Evolutionary conservation across 1,140 invertebrate genomes (phyloP).

Genomic region (Agrypnia vestita): DNA sequence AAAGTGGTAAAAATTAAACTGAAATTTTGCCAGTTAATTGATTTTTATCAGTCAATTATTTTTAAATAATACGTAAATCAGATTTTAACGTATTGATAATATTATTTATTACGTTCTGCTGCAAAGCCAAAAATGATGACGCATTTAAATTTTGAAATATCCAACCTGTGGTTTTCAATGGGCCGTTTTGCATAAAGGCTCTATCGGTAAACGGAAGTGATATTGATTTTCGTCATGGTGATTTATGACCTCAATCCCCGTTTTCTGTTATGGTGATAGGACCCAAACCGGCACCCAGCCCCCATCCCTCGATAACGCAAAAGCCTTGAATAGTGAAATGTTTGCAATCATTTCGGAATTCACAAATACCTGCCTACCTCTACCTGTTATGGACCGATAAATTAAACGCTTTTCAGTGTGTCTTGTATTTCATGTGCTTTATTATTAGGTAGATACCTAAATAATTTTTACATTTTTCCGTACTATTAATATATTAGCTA

Average conservation of each 20-base stretch:
- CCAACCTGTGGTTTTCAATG: conserved; percentile 25
- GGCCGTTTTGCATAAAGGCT: conserved; percentile 53
- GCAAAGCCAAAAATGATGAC: background rate
- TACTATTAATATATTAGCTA: too few relatives aligned
- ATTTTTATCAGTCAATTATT: too few relatives aligned
- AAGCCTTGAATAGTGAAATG: background rate
- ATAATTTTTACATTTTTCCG: too few relatives aligned
- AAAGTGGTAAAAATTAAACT: background rate
- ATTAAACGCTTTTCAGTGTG: background rate
- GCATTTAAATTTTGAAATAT: conserved; percentile 10
- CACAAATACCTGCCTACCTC: background rate
- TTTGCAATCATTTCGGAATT: conserved; percentile 7
- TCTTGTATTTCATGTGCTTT: too few relatives aligned
- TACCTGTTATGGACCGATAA: background rate
- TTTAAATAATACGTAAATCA: too few relatives aligned
- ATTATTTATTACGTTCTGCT: background rate
- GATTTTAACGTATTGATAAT: too few relatives aligned
- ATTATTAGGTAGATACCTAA: too few relatives aligned
- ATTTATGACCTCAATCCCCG: conserved; percentile 53
- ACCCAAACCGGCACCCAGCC: background rate
- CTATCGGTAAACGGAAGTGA: conserved; percentile 57
- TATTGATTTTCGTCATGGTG: conserved; percentile 60
- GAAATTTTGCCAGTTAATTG: too few relatives aligned
- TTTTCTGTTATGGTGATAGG: conserved; percentile 47
- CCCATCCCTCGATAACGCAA: conserved; percentile 2